A percentile compares a stretch with the other conserved stretches of the same genome.
Evolutionary conservation across 1,140 invertebrate genomes (phyloP).

Genomic region (Bombus polaris): DNA sequence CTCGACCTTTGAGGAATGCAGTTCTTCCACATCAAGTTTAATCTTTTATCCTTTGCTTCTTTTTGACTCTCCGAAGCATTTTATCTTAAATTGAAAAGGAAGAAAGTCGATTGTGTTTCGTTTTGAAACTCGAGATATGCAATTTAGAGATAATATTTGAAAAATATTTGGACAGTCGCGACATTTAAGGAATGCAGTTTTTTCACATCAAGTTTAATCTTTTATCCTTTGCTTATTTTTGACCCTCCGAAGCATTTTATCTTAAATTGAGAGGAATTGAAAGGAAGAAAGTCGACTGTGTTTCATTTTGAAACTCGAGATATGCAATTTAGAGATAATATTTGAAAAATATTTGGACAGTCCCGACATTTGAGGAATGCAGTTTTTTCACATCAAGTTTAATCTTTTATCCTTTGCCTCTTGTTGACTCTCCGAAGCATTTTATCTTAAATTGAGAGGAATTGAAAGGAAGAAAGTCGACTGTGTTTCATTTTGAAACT

Average conservation of each 20-base stretch:
- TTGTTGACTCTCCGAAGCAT: background rate
- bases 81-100: background rate
- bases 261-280: background rate
- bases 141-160: background rate
- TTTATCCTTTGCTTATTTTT: background rate
- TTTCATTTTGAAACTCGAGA: background rate
- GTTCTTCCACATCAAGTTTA: background rate
- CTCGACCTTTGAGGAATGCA: background rate
- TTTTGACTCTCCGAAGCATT: background rate
- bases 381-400: background rate
- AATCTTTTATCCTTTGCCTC: background rate
- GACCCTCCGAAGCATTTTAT: background rate
- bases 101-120: background rate
- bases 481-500: background rate
- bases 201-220: background rate
- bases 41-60: background rate
- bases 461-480: background rate
- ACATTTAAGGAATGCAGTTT: background rate
- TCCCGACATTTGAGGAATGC: background rate
- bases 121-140: background rate
- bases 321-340: background rate
- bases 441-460: background rate
- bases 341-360: background rate
- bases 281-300: background rate
- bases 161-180: background rate